Evolutionary conservation across 2,113 vertebrate species (phyloP).

Genomic region (Barbus barbus): DNA sequence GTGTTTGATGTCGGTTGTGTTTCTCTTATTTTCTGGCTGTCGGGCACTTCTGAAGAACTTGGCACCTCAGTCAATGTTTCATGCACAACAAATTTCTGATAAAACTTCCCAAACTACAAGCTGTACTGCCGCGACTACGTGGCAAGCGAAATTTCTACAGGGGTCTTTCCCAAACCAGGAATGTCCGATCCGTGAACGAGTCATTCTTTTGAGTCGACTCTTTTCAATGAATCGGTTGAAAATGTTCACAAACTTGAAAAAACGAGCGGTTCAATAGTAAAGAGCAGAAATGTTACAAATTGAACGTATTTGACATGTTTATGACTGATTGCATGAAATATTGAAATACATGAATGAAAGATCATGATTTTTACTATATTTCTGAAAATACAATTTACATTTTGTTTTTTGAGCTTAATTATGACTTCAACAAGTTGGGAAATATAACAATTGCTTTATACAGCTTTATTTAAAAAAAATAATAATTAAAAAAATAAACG

Average conservation of each 20-base stretch:
- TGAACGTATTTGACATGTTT: too few species aligned
- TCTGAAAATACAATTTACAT: too few species aligned
- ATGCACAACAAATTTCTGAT: background rate
- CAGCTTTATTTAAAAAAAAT: too few species aligned
- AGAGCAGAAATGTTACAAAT: background rate
- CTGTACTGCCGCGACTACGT: constrained; percentile 65
- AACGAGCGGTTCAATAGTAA: background rate
- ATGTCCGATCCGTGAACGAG: background rate
- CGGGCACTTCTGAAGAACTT: constrained; percentile 37
- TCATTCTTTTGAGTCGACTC: background rate
- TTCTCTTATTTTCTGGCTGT: background rate
- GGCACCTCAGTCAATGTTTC: constrained; percentile 33
- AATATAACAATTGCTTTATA: too few species aligned
- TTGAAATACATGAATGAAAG: background rate
- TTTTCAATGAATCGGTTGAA: background rate
- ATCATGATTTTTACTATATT: too few species aligned
- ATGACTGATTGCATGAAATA: background rate
- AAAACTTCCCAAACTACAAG: background rate
- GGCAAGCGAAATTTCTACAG: constrained; percentile 64
- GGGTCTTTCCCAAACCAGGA: background rate
- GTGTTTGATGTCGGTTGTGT: background rate
- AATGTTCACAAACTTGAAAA: background rate
- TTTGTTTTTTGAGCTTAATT: too few species aligned
- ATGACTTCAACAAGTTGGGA: too few species aligned
- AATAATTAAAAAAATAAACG: too few species aligned